A percentile compares a stretch with the other conserved stretches of the same genome.
These are phyloP conservation scores for Potamarius usumacintae DNA, from an alignment of 2,113 vertebrate genomes.

Conservation along the genomic window DNA sequence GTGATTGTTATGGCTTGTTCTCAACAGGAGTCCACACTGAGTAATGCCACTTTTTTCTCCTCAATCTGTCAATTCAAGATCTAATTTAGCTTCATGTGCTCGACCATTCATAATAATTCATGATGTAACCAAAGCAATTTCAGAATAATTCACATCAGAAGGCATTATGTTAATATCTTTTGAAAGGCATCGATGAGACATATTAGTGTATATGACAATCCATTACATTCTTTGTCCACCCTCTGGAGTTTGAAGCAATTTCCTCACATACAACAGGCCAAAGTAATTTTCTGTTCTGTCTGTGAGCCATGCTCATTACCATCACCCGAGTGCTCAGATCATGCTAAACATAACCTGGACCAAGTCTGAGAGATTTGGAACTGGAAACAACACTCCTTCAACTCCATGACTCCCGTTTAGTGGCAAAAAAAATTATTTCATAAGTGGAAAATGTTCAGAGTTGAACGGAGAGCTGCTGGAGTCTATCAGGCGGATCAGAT, in stretches of 20 bases:
- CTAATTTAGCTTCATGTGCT: constrained; percentile 7
- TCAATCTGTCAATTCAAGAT: neutral
- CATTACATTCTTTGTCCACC: constrained; percentile 15
- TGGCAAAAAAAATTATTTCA: neutral
- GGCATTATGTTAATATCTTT: neutral
- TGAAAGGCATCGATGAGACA: neutral
- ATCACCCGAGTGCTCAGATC: neutral
- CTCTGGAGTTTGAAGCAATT: neutral
- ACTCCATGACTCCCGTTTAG: neutral
- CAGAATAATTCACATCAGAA: neutral
- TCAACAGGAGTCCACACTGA: neutral
- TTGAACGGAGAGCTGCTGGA: neutral
- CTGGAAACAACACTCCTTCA: neutral
- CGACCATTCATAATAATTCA: neutral
- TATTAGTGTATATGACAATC: constrained; percentile 17
- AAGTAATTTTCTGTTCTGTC: constrained; percentile 27
- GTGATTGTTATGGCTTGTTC: neutral
- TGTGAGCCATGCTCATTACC: constrained; percentile 8
- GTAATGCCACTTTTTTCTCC: neutral
- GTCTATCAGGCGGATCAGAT: neutral
- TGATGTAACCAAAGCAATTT: neutral
- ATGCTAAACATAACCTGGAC: neutral
- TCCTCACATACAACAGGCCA: constrained; percentile 11
- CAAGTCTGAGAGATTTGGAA: neutral
- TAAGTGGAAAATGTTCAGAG: neutral